Base-by-base conservation (phyloP, 2,888 invertebrate species). In the Escarpia spicata region DNA sequence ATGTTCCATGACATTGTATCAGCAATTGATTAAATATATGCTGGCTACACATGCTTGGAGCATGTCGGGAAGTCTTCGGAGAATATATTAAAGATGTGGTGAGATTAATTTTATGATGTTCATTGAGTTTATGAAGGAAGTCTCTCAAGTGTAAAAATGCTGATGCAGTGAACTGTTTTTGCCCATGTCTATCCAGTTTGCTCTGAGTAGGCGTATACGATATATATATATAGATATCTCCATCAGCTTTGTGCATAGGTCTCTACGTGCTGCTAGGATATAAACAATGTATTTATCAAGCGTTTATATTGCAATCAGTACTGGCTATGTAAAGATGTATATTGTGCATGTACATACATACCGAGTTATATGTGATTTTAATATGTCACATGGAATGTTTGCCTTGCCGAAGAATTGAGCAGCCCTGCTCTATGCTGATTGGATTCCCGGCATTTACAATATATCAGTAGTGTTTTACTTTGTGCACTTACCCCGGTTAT, bases 341-440 rank as follows among this genome's bases (percentile, higher is more conserved):
- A 75, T 75, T 75, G 75, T 75, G 26, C 75, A 26, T 75, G 75
- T 75, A 75, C 75, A 75, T 75, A 75, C 75, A 75, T 75, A 75
- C 19, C 0, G 75, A 75, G 75, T 75, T n/a, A 26, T 75, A 26
- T 75, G 26, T 52, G 52, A 52, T 26, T 75, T 75, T 75, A n/a
- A 75, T 26, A 26, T 75, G 75, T 75, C 75, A 75, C 75, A 26
- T 75, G 75, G 75, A 75, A 75, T 75, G 75, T 75, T 26, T 26
- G n/a, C n/a, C 75, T 75, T 75, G 75, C 75, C 75, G 19, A 75
- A 75, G 75, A 75, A 75, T 75, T 26, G 6, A 26, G 75, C 26
- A 52, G 75, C 75, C 75, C 75, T 75, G 75, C 26, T 75, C 75
- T 75, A 6, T 19, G 19, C 75, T 75, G 75, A 26, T 26, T 26